Conservation (phyloP, 2,888 invertebrate genomes). For the Eudemis profundana region DNA sequence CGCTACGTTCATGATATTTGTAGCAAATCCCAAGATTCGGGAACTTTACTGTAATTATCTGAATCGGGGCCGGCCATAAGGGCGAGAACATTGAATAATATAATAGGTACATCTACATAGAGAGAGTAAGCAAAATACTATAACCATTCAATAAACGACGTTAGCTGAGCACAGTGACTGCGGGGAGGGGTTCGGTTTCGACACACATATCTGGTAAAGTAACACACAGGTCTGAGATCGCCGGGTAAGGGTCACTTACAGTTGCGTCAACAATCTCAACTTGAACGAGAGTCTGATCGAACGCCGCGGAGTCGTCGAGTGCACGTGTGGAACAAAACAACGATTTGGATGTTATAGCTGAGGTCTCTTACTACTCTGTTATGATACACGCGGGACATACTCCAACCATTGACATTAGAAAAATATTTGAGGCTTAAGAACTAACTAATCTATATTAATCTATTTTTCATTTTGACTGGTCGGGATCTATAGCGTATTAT, state of each 20-base stretch:
- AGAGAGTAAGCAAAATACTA: conserved; percentile 38
- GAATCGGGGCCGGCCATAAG: background rate
- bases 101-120: conserved; percentile 53
- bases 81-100: conserved; percentile 54
- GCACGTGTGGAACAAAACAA: conserved; percentile 83
- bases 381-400: background rate
- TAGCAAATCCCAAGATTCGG: conserved; percentile 10
- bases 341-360: conserved; percentile 66
- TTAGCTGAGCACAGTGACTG: conserved; percentile 74
- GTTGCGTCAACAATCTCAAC: conserved; percentile 83
- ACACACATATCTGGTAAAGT: conserved; percentile 73
- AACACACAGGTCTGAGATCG: conserved; percentile 78
- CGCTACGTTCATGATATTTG: conserved; percentile 13
- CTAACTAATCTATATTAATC: background rate
- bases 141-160: conserved; percentile 69
- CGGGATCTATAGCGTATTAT: too few relatives aligned
- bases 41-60: background rate
- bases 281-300: conserved; percentile 80
- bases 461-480: too few relatives aligned
- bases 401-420: too few relatives aligned
- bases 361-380: conserved; percentile 3
- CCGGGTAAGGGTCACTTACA: conserved; percentile 83
- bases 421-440: background rate
- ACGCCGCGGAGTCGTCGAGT: conserved; percentile 71
- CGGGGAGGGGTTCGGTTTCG: conserved; percentile 65